phyloP scores from a whole-genome alignment of 1,140 invertebrate species.

The Ceratina japonica region DNA sequence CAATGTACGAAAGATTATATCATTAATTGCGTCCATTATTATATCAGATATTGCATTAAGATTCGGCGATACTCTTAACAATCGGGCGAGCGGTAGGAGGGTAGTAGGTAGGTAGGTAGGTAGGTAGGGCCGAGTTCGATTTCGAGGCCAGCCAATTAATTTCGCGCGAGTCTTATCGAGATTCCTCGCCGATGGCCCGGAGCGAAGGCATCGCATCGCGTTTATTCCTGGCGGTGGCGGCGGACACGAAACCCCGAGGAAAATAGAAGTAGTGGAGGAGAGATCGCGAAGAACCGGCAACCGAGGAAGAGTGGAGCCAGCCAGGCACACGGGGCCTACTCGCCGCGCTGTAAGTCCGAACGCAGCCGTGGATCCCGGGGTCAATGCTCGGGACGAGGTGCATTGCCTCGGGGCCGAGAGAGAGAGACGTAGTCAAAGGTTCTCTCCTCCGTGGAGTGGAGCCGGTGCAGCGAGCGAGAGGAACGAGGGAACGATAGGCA shows the following conservation, averaged over 20 bases:
- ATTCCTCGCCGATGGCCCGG: constrained; percentile 69
- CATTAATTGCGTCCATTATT: too few relatives aligned
- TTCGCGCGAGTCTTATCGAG: constrained; percentile 72
- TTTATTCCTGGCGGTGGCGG: constrained; percentile 68
- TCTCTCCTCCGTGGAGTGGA: constrained; percentile 31
- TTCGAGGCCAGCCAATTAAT: constrained; percentile 72
- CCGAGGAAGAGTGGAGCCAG: constrained; percentile 23
- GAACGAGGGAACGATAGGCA: constrained; percentile 55
- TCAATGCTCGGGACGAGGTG: constrained; percentile 73
- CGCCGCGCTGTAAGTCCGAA: constrained; percentile 40
- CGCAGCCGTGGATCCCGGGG: constrained; percentile 59
- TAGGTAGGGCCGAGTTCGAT: constrained; percentile 57
- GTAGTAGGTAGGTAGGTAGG: too few relatives aligned
- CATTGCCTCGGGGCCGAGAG: constrained; percentile 70
- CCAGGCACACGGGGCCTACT: constrained; percentile 40
- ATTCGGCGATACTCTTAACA: constrained; percentile 15
- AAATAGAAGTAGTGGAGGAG: constrained; percentile 45
- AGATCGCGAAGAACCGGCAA: constrained; percentile 26
- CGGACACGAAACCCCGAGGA: constrained; percentile 58
- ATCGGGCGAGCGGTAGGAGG: too few relatives aligned
- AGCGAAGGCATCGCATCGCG: constrained; percentile 60
- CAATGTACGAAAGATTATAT: too few relatives aligned
- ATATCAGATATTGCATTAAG: background rate
- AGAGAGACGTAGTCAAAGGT: constrained; percentile 24
- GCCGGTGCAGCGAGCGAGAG: constrained; percentile 48